phyloP scores from a whole-genome alignment of 2,888 invertebrate species.

The Cordilura impudica region DNA sequence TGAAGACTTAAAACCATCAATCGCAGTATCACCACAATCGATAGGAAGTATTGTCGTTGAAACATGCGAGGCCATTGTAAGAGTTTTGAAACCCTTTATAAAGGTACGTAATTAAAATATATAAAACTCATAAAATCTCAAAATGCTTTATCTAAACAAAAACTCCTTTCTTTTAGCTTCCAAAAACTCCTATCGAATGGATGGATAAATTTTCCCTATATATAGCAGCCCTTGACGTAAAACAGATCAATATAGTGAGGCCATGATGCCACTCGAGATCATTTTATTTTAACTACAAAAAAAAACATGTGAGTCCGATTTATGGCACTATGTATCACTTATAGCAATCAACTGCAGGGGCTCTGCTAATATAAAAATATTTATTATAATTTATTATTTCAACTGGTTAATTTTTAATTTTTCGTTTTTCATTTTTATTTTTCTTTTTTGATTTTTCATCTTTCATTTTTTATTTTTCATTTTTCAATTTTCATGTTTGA shows the following conservation, averaged over 20 bases:
- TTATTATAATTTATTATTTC: too few species aligned
- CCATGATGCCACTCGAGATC: not conserved
- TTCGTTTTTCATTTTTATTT: too few species aligned
- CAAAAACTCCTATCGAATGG: not conserved
- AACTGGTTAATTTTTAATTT: too few species aligned
- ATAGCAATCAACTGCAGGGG: too few species aligned
- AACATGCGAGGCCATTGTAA: not conserved
- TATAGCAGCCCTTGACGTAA: not conserved
- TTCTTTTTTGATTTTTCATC: too few species aligned
- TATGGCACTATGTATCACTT: too few species aligned
- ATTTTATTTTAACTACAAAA: too few species aligned
- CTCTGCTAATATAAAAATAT: too few species aligned
- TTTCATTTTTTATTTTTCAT: too few species aligned
- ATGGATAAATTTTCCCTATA: slow-evolving; percentile 6
- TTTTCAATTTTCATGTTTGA: too few species aligned
- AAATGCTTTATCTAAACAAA: not conserved
- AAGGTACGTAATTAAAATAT: not conserved
- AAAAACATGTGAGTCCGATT: too few species aligned
- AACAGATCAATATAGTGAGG: not conserved
- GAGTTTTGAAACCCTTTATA: slow-evolving; percentile 2
- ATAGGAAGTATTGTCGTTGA: not conserved
- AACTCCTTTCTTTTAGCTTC: not conserved
- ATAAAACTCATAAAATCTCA: not conserved
- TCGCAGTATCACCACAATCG: not conserved
- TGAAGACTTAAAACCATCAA: too few species aligned